phyloP scores from a whole-genome alignment of 2,797 vertebrate species.

The Macropodus opercularis region DNA sequence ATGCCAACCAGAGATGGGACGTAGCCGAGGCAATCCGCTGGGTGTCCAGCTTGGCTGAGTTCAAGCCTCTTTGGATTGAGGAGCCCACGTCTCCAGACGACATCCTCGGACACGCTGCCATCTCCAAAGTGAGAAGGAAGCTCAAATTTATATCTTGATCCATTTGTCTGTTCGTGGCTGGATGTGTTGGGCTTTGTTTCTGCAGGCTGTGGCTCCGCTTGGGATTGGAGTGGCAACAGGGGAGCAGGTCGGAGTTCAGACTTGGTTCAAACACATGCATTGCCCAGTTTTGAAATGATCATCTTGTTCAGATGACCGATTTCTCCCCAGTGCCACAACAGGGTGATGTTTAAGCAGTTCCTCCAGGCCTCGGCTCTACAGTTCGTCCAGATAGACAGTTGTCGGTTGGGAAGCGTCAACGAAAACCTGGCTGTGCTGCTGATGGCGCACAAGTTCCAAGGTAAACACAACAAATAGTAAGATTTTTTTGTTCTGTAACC shows the following conservation, averaged over 20 bases:
- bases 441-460: constrained; percentile 87
- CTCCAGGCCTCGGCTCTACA: constrained; percentile 86
- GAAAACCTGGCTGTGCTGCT: constrained; percentile 88
- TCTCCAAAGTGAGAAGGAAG: constrained; percentile 79
- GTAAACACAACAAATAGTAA: too few relatives aligned
- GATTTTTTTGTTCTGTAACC: too few relatives aligned
- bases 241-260: constrained; percentile 79
- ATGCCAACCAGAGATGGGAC: constrained; percentile 88
- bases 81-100: constrained; percentile 87
- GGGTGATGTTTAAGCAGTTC: constrained; percentile 91
- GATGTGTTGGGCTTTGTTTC: constrained; percentile 19
- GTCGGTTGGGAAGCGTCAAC: constrained; percentile 88
- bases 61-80: constrained; percentile 86
- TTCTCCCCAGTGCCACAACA: constrained; percentile 80
- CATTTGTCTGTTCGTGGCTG: neutral
- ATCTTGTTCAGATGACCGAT: neutral
- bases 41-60: constrained; percentile 82
- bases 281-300: neutral
- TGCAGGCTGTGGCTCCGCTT: constrained; percentile 82
- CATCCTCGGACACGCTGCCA: constrained; percentile 83
- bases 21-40: constrained; percentile 83
- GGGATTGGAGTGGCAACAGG: constrained; percentile 84
- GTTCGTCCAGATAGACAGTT: constrained; percentile 91
- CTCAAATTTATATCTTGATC: neutral
- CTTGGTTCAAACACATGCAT: neutral